These are phyloP conservation scores for Amazona ochrocephala DNA, from an alignment of 2,797 vertebrate species.

Conservation along the genomic window DNA sequence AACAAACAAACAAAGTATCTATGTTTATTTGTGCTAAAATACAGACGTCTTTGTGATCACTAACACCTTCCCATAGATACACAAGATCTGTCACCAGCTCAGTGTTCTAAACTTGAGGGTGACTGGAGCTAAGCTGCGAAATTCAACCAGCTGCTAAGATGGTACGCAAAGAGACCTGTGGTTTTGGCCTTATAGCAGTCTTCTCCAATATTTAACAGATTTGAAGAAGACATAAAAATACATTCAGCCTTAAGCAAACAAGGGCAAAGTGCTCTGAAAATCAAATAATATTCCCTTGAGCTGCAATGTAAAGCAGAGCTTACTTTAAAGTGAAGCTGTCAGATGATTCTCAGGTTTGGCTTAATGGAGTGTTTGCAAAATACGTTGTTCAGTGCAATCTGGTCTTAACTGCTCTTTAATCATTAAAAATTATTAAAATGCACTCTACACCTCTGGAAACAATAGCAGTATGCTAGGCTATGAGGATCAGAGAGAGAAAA, in stretches of 20 bases:
- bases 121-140: not conserved
- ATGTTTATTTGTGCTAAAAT: not conserved
- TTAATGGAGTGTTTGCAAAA: not conserved
- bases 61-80: not conserved
- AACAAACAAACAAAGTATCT: not conserved
- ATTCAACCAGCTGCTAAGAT: not conserved
- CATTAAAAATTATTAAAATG: not conserved
- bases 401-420: not conserved
- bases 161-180: not conserved
- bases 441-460: not conserved
- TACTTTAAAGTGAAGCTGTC: not conserved
- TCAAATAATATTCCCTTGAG: not conserved
- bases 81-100: not conserved
- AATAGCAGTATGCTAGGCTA: not conserved
- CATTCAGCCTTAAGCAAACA: not conserved
- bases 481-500: not conserved
- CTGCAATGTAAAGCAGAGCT: not conserved
- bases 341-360: not conserved
- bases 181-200: not conserved
- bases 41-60: not conserved
- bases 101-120: not conserved
- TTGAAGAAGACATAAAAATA: not conserved
- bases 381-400: not conserved
- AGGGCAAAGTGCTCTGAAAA: not conserved
- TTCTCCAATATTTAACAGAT: not conserved